Evolutionary conservation across 2,113 vertebrate species (phyloP), one percentile per base, ranked within the genome.

Genomic region (Pterocles burchelli): DNA sequence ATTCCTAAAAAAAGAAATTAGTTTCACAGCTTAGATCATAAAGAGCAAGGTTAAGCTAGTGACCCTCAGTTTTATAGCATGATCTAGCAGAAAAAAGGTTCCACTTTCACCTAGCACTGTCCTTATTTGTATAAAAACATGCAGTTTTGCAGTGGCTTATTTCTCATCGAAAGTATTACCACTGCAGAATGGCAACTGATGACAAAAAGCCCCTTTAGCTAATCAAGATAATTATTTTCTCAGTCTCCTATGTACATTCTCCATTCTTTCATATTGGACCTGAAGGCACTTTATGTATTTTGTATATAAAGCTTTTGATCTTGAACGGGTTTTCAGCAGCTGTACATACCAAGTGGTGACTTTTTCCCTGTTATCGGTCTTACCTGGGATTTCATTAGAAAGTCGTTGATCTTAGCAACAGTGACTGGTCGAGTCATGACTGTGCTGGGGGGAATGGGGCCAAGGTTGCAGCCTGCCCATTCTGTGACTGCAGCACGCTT

Each of bases 321-420:
- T 65, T 33, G 21, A 81, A 62, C 86, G 28, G 4, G 17, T 54
- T 93, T 73, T 61, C 55, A 93, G 73, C 51, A 90, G n/a, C 24
- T 9, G 1, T 6, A 57, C 16, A 4, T 28, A 45, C 74, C 15
- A 61, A 59, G 25, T 8, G 33, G 19, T 54, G 49, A 29, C 78
- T 24, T 74, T 28, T 43, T 21, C 33, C 45, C 20, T 20, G 28
- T 41, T 48, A 28, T 6, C 58, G 83, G 31, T 29, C 96, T 92
- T 61, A 99, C 99, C 99, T 99, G 98, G 43, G 98, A 98, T 92
- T 99, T 99, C 95, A 97, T 97, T 41, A 99, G 97, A 75, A 99
- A 99, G 85, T 98, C 97, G 18, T 98, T 97, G 73, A 99, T 98
- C 85, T 98, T 98, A 7, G 97, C 95, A 17, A 98, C 98, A 66